These are phyloP conservation scores for Trachemys scripta DNA, from an alignment of 2,113 vertebrate species.

Conservation along the genomic window DNA sequence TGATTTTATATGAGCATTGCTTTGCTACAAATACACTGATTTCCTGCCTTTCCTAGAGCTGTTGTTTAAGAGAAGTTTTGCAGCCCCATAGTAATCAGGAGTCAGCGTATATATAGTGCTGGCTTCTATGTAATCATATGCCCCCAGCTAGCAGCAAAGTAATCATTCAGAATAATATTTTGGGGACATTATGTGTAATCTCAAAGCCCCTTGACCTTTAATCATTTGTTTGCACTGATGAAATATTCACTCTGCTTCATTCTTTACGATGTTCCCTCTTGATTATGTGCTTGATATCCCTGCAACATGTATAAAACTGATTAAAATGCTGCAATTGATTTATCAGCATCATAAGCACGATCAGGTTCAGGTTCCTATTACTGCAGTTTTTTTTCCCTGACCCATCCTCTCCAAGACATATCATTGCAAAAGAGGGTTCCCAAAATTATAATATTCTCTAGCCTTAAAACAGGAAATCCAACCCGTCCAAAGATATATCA, in stretches of 20 bases:
- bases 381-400: not conserved
- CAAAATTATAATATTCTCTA: not conserved
- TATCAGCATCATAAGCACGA: not conserved
- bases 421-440: not conserved
- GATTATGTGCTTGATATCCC: not conserved
- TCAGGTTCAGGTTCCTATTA: not conserved
- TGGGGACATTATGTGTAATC: not conserved
- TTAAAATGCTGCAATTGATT: not conserved
- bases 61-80: slow-evolving; percentile 28
- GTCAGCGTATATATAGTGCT: not conserved
- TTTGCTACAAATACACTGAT: not conserved
- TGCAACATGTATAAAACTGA: not conserved
- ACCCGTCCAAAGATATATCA: not conserved
- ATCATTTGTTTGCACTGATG: not conserved
- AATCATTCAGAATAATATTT: not conserved
- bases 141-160: not conserved
- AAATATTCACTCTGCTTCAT: not conserved
- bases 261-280: not conserved
- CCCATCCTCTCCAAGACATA: not conserved
- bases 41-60: not conserved
- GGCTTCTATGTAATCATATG: rapidly evolving
- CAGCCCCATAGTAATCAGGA: not conserved
- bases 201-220: slow-evolving; percentile 4
- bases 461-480: not conserved
- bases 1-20: not conserved